phyloP scores from a whole-genome alignment of 2,797 vertebrate genomes.

The Gymnoscopelus braueri region DNA sequence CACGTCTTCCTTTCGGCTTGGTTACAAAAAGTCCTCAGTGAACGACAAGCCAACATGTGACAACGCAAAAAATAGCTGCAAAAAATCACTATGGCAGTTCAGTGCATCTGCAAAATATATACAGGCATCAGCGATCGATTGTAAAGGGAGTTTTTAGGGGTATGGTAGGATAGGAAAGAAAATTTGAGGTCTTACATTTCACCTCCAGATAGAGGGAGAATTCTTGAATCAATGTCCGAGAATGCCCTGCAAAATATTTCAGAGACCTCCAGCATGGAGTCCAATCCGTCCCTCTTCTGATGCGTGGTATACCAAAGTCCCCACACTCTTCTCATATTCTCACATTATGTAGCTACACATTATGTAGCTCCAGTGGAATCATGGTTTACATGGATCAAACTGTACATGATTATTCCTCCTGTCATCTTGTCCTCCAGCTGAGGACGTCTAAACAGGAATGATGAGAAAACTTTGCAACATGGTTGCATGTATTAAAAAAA shows the following conservation, averaged over 20 bases:
- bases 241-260: constrained; percentile 8
- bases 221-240: constrained; percentile 1
- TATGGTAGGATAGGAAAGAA: not conserved
- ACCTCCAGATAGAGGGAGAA: constrained; percentile 5
- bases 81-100: not conserved
- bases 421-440: not conserved
- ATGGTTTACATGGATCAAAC: not conserved
- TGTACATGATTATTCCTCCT: not conserved
- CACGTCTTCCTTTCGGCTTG: not conserved
- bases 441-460: too few species aligned
- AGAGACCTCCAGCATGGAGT: constrained; percentile 6
- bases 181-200: constrained; percentile 3
- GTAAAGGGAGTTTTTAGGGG: constrained; percentile 7
- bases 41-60: constrained; percentile 2
- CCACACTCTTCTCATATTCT: not conserved
- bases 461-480: too few species aligned
- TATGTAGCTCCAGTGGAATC: constrained; percentile 17
- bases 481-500: too few species aligned
- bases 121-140: constrained; percentile 9
- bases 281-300: not conserved
- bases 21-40: not conserved
- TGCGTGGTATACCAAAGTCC: constrained; percentile 2
- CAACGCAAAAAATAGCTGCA: constrained; percentile 27
- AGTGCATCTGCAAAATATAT: constrained; percentile 17
- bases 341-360: constrained; percentile 9